These are phyloP conservation scores for Drosophila cognata DNA, from an alignment of 2,888 invertebrate species.

Conservation along the genomic window DNA sequence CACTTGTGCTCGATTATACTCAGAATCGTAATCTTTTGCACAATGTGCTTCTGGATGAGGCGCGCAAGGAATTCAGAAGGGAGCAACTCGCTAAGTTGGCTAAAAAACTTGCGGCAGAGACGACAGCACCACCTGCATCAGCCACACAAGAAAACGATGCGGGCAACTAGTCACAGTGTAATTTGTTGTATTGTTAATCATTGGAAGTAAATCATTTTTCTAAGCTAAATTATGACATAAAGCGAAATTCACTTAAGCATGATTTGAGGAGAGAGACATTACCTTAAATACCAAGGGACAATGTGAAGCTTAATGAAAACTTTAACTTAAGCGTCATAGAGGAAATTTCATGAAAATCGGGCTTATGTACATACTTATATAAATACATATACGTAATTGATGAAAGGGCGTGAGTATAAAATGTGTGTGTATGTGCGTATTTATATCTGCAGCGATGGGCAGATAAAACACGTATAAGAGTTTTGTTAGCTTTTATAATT, in stretches of 20 bases:
- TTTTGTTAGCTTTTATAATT: conserved; percentile 55
- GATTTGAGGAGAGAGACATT: not conserved
- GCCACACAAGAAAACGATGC: conserved; percentile 1
- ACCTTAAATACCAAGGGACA: not conserved
- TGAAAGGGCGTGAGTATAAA: not conserved
- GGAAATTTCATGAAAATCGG: not conserved
- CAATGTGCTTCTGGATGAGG: conserved; percentile 93
- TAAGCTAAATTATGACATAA: conserved; percentile 16
- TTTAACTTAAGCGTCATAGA: not conserved
- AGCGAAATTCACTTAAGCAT: not conserved
- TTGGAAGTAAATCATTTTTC: conserved; percentile 30
- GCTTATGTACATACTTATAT: not conserved
- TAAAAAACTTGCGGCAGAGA: conserved; percentile 63
- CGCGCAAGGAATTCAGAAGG: conserved; percentile 91
- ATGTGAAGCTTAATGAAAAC: not conserved
- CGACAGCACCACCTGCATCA: conserved; percentile 21
- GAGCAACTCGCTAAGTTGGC: conserved; percentile 86
- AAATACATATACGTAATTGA: not conserved
- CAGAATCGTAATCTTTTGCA: conserved; percentile 90
- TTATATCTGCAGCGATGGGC: conserved; percentile 23
- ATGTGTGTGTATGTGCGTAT: conserved; percentile 14
- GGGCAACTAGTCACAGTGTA: conserved; percentile 18
- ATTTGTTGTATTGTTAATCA: conserved; percentile 30
- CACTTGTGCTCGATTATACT: conserved; percentile 87
- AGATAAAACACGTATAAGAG: conserved; percentile 59